Evolutionary conservation across 2,888 invertebrate genomes (phyloP).

Genomic region (Theristus sp.): DNA sequence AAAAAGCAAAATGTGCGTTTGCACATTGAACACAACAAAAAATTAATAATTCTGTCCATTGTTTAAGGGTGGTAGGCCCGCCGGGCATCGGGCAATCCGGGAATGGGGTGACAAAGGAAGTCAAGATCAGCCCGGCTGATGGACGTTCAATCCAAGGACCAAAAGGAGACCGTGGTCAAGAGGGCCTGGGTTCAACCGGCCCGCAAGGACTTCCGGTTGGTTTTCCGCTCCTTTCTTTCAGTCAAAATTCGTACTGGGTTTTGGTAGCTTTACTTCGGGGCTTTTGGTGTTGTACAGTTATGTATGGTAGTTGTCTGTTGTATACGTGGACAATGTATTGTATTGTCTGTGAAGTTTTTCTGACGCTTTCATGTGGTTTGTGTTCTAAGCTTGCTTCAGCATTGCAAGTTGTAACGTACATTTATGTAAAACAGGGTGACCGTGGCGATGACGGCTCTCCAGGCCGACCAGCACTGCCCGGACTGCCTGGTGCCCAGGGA

Average conservation of each 20-base stretch:
- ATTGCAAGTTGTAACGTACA: neutral
- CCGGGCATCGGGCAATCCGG: neutral
- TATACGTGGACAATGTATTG: neutral
- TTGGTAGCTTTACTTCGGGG: no score
- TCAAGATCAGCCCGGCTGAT: neutral
- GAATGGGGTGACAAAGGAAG: conserved; percentile 2
- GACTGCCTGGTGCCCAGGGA: conserved; percentile 7
- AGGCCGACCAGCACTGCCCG: conserved; percentile 11
- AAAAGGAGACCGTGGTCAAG: conserved; percentile 8
- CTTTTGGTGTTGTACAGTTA: no score
- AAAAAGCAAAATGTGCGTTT: no score
- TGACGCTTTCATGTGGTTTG: neutral
- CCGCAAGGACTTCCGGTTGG: conserved; percentile 13
- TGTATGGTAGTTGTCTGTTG: no score
- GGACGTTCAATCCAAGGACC: conserved; percentile 3
- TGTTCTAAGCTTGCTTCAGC: neutral
- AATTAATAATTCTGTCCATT: no score
- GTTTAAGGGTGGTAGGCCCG: conserved; percentile 3
- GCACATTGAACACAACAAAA: no score
- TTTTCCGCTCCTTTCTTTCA: neutral
- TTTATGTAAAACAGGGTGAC: conserved; percentile 18
- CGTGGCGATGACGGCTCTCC: conserved; percentile 24
- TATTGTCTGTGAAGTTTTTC: neutral
- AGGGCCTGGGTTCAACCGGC: conserved; percentile 15
- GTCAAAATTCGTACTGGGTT: neutral